Evolutionary conservation across 2,113 vertebrate species (phyloP).

Genomic region (Actenoides hombroni): DNA sequence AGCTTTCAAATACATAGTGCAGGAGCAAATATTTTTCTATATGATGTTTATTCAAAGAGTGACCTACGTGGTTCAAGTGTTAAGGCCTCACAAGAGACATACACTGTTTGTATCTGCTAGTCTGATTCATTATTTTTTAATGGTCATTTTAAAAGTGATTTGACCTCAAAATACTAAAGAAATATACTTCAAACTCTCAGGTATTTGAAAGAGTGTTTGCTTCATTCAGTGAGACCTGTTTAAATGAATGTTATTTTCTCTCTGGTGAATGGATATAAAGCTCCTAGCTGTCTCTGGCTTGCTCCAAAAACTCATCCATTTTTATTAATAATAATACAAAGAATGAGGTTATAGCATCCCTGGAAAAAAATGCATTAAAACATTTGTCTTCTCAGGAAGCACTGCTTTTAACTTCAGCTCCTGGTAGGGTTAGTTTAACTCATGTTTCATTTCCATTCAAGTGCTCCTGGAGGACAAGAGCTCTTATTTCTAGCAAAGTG

Average conservation of each 20-base stretch:
- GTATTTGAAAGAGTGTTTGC: neutral
- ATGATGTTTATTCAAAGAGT: neutral
- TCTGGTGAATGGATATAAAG: neutral
- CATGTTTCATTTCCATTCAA: neutral
- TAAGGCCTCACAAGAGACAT: neutral
- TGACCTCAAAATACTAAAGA: neutral
- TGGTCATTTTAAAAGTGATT: neutral
- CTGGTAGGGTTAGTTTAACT: neutral
- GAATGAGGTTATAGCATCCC: neutral
- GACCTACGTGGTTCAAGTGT: fast-evolving
- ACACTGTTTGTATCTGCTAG: neutral
- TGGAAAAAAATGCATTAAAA: neutral
- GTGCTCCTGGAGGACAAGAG: neutral
- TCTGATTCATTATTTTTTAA: neutral
- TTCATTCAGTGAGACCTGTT: neutral
- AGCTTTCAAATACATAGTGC: neutral
- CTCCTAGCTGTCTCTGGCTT: neutral
- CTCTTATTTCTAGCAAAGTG: neutral
- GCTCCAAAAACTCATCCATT: neutral
- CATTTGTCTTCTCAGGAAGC: neutral
- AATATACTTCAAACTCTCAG: neutral
- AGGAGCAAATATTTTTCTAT: neutral
- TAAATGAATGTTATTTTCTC: neutral
- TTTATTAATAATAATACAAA: neutral
- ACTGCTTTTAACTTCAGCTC: neutral